A percentile compares a stretch with the other conserved stretches of the same genome.
Conservation (phyloP, 2,888 invertebrate genomes). For the Deilephila porcellus region DNA sequence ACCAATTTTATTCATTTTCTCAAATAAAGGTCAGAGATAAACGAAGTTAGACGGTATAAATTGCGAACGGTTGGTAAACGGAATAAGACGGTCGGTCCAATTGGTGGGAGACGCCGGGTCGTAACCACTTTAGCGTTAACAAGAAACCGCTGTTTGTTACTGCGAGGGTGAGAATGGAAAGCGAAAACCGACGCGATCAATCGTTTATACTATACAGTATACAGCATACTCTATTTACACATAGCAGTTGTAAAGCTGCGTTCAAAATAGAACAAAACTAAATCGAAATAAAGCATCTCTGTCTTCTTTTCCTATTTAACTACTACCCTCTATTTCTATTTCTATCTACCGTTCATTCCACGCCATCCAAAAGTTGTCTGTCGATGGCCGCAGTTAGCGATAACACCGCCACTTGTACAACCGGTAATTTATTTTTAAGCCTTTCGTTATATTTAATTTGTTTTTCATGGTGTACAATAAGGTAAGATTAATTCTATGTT, state of each 20-base stretch:
- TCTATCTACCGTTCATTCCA: no score
- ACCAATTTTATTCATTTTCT: conserved; percentile 22
- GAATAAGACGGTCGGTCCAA: conserved; percentile 35
- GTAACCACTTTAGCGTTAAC: conserved; percentile 43
- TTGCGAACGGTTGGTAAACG: conserved; percentile 36
- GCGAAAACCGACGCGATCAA: conserved; percentile 25
- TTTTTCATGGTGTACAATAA: no score
- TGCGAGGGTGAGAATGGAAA: conserved; percentile 37
- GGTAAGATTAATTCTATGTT: no score
- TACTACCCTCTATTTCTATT: no score
- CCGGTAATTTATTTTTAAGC: no score
- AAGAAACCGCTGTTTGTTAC: conserved; percentile 43
- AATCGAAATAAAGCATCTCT: no score
- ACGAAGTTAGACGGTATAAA: conserved; percentile 40
- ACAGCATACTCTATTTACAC: not conserved
- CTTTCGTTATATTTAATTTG: no score
- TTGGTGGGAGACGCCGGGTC: conserved; percentile 35
- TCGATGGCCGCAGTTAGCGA: no score
- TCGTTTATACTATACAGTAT: conserved; percentile 10
- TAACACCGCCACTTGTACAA: no score
- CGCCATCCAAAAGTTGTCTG: no score
- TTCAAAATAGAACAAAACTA: not conserved
- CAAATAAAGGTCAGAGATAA: conserved; percentile 40
- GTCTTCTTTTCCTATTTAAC: no score
- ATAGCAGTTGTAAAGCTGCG: not conserved